Evolutionary conservation across 1,140 invertebrate genomes (phyloP).

Genomic region (Heliothis subflexa): DNA sequence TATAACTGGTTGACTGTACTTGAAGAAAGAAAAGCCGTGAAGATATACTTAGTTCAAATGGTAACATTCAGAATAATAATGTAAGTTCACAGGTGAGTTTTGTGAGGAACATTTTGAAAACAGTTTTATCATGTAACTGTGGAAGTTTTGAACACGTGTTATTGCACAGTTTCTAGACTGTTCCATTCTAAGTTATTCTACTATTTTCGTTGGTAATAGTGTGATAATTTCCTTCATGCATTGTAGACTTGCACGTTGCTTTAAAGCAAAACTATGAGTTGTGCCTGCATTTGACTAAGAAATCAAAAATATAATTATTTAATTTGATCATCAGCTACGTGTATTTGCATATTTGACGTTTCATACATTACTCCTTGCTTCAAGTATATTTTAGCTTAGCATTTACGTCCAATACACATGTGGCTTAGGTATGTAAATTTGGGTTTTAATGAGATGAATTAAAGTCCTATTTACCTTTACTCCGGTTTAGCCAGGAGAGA

Average conservation of each 20-base stretch:
- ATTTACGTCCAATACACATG: no score
- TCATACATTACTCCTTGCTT: no score
- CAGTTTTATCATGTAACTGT: slow-evolving; percentile 5
- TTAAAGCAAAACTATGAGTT: no score
- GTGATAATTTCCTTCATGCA: no score
- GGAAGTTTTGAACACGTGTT: slow-evolving; percentile 3
- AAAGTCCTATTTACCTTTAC: background rate
- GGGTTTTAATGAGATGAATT: background rate
- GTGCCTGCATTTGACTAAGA: no score
- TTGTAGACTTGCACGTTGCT: no score
- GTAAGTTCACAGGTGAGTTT: slow-evolving; percentile 17
- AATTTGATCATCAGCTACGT: no score
- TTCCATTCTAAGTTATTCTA: background rate
- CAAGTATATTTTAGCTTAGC: no score
- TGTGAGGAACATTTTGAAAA: slow-evolving; percentile 20
- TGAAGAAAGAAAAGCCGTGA: background rate
- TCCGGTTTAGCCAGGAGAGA: background rate
- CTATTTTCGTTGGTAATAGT: background rate
- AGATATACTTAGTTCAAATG: slow-evolving; percentile 25
- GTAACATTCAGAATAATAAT: slow-evolving; percentile 26
- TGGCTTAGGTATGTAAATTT: no score
- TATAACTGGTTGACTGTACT: background rate
- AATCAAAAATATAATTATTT: no score
- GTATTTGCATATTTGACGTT: no score
- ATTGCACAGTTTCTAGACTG: background rate